A percentile compares a stretch with the other conserved stretches of the same genome.
phyloP scores from a whole-genome alignment of 1,140 invertebrate species.

The Chrysoperla carnea region DNA sequence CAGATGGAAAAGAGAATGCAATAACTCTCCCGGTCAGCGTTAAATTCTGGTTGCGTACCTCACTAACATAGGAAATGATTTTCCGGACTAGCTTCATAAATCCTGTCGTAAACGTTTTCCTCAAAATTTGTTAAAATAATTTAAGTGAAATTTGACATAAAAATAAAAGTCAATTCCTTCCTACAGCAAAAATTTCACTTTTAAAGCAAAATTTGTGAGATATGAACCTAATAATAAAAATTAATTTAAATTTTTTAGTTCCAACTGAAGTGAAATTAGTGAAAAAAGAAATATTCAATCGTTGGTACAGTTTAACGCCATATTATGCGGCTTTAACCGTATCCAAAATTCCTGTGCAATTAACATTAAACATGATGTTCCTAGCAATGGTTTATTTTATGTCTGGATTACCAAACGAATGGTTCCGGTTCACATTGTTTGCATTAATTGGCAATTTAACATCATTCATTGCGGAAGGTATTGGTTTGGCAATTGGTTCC shows the following conservation, averaged over 20 bases:
- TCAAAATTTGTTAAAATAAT: no score
- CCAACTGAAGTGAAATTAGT: slow-evolving; percentile 63
- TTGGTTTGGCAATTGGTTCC: slow-evolving; percentile 41
- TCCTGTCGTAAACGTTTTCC: no score
- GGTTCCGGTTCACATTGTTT: slow-evolving; percentile 32
- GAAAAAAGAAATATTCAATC: slow-evolving; percentile 65
- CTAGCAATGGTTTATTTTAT: slow-evolving; percentile 37
- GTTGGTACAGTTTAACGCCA: slow-evolving; percentile 62
- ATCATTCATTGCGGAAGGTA: slow-evolving; percentile 36
- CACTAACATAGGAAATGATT: no score
- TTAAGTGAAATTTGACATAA: no score
- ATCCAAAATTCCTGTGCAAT: slow-evolving; percentile 38
- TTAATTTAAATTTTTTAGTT: slow-evolving; percentile 31
- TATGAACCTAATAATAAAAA: background rate
- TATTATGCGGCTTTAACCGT: slow-evolving; percentile 64
- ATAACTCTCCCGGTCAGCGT: no score
- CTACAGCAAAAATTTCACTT: no score
- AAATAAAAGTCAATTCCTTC: no score
- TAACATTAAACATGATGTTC: slow-evolving; percentile 35
- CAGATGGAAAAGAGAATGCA: no score
- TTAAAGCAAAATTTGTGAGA: no score
- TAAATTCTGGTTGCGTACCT: no score
- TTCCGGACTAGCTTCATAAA: no score
- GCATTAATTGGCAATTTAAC: slow-evolving; percentile 33
- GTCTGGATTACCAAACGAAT: slow-evolving; percentile 32